Percentiles rank a stretch among this genome's conserved stretches.
These are phyloP conservation scores for Gasterosteus aculeatus DNA, from an alignment of 2,113 vertebrate species.

Conservation along the genomic window DNA sequence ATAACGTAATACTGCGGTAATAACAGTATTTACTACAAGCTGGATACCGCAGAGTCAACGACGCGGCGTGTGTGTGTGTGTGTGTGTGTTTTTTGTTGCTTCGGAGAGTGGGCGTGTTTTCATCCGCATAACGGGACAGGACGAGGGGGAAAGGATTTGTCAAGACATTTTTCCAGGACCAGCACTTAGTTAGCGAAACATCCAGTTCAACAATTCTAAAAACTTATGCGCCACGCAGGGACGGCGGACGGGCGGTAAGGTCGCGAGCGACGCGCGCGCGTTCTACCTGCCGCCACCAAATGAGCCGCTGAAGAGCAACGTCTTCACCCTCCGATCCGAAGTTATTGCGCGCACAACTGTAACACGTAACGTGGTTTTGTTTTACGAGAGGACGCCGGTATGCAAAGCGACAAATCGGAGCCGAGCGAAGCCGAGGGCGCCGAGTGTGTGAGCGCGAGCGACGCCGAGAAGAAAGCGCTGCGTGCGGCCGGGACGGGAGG, in stretches of 20 bases:
- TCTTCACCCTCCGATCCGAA: neutral
- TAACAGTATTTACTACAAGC: neutral
- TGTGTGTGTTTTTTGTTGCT: slow-evolving; percentile 16
- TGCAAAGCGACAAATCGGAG: slow-evolving; percentile 65
- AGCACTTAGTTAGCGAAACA: neutral
- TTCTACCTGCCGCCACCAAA: neutral
- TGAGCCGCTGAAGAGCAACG: slow-evolving; percentile 2
- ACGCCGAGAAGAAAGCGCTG: slow-evolving; percentile 27
- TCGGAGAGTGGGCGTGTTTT: slow-evolving; percentile 67
- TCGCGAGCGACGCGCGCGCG: neutral
- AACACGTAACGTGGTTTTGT: neutral
- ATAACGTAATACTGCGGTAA: slow-evolving; percentile 19
- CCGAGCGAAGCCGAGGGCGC: slow-evolving; percentile 36
- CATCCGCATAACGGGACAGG: slow-evolving; percentile 60
- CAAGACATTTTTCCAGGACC: neutral
- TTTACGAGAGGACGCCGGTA: slow-evolving; percentile 3
- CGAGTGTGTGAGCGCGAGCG: slow-evolving; percentile 28
- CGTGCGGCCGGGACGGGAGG: neutral
- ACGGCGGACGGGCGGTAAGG: neutral
- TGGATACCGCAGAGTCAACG: slow-evolving; percentile 30
- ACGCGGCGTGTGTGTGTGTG: slow-evolving; percentile 9
- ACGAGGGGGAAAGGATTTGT: slow-evolving; percentile 13
- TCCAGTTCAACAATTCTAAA: neutral
- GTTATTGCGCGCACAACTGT: too few relatives aligned
- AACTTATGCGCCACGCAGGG: neutral